phyloP scores from a whole-genome alignment of 2,888 invertebrate genomes.

The Caenorhabditis sp. region DNA sequence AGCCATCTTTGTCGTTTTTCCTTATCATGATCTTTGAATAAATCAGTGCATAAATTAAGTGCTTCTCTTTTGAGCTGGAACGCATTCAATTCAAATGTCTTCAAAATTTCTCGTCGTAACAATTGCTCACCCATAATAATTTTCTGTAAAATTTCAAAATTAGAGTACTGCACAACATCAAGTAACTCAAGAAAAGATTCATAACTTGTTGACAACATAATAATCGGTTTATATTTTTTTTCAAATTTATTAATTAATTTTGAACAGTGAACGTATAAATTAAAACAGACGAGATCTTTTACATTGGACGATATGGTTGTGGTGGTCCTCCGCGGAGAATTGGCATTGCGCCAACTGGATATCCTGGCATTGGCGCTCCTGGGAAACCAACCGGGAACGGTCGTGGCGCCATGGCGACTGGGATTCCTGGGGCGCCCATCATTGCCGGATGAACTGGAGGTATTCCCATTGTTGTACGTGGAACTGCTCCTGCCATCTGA shows the following conservation, averaged over 20 bases:
- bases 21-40: constrained; percentile 42
- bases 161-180: not conserved
- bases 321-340: constrained; percentile 29
- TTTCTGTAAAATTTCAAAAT: not conserved
- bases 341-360: constrained; percentile 41
- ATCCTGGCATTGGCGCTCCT: constrained; percentile 28
- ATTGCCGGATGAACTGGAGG: constrained; percentile 28
- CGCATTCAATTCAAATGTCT: constrained; percentile 38
- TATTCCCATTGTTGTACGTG: constrained; percentile 43
- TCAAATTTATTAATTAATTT: not conserved
- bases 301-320: constrained; percentile 5
- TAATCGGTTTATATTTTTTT: not conserved
- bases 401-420: constrained; percentile 19
- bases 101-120: constrained; percentile 28
- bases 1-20: constrained; percentile 44
- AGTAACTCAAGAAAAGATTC: not conserved
- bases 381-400: constrained; percentile 38
- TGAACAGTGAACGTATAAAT: not conserved
- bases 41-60: constrained; percentile 40
- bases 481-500: constrained; percentile 42
- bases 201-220: not conserved
- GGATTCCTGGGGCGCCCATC: constrained; percentile 41
- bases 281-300: not conserved
- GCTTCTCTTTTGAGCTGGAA: constrained; percentile 49
- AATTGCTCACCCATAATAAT: constrained; percentile 11